Evolutionary conservation across 2,888 invertebrate species (phyloP), one percentile per base, ranked within the genome.

Genomic region (Rhagophthalmus giganteus): DNA sequence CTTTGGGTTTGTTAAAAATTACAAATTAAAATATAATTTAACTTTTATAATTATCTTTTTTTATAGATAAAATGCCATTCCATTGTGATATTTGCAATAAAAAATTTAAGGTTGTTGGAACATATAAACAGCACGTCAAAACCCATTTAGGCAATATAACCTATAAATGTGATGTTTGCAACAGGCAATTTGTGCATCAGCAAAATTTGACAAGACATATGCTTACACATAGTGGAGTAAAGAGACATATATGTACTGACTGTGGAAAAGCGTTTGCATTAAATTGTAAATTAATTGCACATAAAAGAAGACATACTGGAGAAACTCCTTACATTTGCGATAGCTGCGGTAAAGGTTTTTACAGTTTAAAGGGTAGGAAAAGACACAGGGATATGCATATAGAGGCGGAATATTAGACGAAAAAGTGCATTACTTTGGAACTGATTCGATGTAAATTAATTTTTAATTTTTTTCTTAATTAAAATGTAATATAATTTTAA

Each of bases 81-180:
- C 0, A 10, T 1, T 49, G 49, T 15, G 11, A n/a, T 10, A 1
- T 14, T 4, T 49, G 49, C 32, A n/a, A 6, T 13, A 49, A 49
- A 35, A 37, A 28, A 0, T 49, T 41, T 37, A 41, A 8, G 31
- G 24, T 14, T 31, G 10, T 30, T 20, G 39, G 47, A 4, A 45
- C 47, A 6, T 41, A 55, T n/a, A 32, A 45, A 25, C 45, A 45
- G 11, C 74, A 74, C 35, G 61, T 62, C 56, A 64, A 69, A n/a
- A 65, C 69, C 3, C 74, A 74, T 31, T 73, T 71, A 0, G 73
- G 74, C 8, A 70, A 72, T 55, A 63, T 69, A 41, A 73, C 73
- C 1, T 74, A 72, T 42, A 68, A 67, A 20, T 78, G 77, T 50
- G 64, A 67, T 1, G 65, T 71, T 20, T 78, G 78, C 55, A 64